A percentile compares a stretch with the other conserved stretches of the same genome.
phyloP scores from a whole-genome alignment of 1,140 invertebrate species.

The Drosophila arawakana region DNA sequence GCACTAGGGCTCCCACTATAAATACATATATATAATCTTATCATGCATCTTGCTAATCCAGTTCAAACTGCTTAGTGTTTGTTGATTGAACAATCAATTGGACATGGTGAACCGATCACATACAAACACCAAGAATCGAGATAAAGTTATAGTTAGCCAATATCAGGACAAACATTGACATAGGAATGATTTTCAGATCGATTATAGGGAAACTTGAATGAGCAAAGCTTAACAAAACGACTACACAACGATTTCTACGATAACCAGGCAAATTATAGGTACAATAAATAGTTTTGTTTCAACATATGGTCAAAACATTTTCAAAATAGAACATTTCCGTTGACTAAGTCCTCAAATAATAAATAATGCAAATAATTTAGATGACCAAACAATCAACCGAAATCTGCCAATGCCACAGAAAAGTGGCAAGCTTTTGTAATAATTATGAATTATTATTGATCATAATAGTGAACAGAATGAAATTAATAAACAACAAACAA shows the following conservation, averaged over 20 bases:
- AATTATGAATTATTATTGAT: neutral
- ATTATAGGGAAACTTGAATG: constrained; percentile 65
- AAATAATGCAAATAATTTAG: constrained; percentile 22
- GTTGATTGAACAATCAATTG: neutral
- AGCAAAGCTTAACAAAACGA: constrained; percentile 73
- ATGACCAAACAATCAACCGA: constrained; percentile 60
- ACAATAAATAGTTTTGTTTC: constrained; percentile 28
- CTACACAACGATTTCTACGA: constrained; percentile 57
- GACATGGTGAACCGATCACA: neutral
- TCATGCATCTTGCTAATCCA: constrained; percentile 3
- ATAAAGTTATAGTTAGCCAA: constrained; percentile 40
- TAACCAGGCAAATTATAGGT: constrained; percentile 14
- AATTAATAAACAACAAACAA: neutral
- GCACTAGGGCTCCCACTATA: constrained; percentile 6
- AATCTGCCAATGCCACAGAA: constrained; percentile 50
- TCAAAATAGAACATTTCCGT: constrained; percentile 18
- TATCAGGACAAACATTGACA: constrained; percentile 32
- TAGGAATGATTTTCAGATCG: constrained; percentile 43
- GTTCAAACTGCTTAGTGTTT: constrained; percentile 18
- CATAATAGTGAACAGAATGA: neutral
- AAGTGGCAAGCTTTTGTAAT: constrained; percentile 47
- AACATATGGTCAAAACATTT: neutral
- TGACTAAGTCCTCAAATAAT: constrained; percentile 33
- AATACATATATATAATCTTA: constrained; percentile 1
- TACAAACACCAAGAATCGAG: constrained; percentile 1